Evolutionary conservation across 2,113 vertebrate species (phyloP).

Genomic region (Sinocyclocheilus rhinocerous): DNA sequence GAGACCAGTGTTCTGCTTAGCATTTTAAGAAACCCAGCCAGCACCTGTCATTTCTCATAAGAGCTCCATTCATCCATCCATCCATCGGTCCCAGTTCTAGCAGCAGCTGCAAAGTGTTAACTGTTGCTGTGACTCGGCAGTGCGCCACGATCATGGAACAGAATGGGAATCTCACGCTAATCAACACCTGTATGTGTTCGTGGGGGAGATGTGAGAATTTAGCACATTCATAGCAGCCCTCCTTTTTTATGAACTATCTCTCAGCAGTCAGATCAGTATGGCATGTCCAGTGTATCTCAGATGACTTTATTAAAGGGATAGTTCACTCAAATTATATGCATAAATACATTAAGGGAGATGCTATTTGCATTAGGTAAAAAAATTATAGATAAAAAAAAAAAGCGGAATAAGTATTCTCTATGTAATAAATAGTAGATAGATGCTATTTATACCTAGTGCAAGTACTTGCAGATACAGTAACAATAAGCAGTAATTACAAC

Average conservation of each 20-base stretch:
- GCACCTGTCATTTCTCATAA: neutral
- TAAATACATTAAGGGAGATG: too few species aligned
- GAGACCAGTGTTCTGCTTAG: neutral
- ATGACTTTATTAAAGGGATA: neutral
- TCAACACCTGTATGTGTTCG: slow-evolving; percentile 5
- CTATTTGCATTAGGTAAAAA: too few species aligned
- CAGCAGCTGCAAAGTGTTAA: neutral
- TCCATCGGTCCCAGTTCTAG: neutral
- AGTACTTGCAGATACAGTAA: too few species aligned
- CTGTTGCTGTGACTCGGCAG: neutral
- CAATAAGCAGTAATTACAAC: too few species aligned
- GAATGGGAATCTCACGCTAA: neutral
- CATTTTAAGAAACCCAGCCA: neutral
- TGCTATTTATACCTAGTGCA: too few species aligned
- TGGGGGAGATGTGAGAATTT: neutral
- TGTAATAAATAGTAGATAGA: too few species aligned
- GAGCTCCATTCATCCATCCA: neutral
- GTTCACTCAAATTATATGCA: too few species aligned
- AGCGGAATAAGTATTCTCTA: too few species aligned
- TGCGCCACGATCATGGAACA: neutral
- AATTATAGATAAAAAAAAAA: too few species aligned
- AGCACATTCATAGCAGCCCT: neutral
- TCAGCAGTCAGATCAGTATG: neutral
- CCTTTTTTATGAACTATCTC: neutral
- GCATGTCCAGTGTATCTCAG: neutral